Conservation (phyloP, 37 sponge, comb jelly and placozoan species). For the Hormiphora californensis region DNA sequence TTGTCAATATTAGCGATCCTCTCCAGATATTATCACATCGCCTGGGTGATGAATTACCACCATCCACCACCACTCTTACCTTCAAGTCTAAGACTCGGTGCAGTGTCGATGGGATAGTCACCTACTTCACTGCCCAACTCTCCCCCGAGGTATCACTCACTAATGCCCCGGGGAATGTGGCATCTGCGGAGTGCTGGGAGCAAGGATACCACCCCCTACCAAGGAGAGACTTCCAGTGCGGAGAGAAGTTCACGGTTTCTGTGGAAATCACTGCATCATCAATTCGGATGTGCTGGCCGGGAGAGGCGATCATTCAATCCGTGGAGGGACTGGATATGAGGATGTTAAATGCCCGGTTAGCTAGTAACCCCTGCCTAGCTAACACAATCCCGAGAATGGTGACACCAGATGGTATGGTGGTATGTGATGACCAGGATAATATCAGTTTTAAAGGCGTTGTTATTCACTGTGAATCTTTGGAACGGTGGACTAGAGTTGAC, state of each 20-base stretch:
- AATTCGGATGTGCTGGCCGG: no score
- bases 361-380: no score
- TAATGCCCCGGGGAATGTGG: neutral
- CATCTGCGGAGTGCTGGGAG: constrained; percentile 19
- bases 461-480: no score
- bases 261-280: no score
- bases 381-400: no score
- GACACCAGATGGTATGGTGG: no score
- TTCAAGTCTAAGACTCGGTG: neutral
- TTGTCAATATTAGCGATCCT: neutral
- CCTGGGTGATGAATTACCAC: neutral
- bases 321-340: no score
- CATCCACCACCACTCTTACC: neutral
- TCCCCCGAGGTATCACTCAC: neutral
- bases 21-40: neutral
- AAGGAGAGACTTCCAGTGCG: neutral
- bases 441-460: no score
- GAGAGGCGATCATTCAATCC: no score
- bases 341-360: no score
- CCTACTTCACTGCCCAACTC: constrained; percentile 14
- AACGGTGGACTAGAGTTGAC: no score
- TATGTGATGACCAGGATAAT: no score
- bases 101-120: neutral
- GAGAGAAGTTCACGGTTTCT: neutral
- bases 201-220: constrained; percentile 48